Evolutionary conservation across 1,140 invertebrate genomes (phyloP).

Genomic region (Galendromus occidentalis): DNA sequence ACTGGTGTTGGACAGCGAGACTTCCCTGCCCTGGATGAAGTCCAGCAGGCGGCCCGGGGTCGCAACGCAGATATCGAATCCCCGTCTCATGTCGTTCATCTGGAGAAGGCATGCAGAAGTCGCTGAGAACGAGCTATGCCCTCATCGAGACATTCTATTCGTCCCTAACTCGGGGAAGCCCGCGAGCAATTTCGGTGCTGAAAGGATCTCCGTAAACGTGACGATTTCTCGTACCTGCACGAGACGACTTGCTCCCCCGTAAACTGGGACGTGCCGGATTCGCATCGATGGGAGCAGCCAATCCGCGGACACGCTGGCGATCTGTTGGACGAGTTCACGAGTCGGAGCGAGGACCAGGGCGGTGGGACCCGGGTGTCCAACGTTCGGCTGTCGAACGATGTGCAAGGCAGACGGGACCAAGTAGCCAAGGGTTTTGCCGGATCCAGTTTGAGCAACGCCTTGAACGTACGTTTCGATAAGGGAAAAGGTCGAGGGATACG

Average conservation of each 20-base stretch:
- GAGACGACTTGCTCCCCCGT: slow-evolving; percentile 84
- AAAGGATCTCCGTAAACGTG: too few relatives aligned
- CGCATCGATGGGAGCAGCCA: slow-evolving; percentile 25
- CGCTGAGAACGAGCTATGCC: too few relatives aligned
- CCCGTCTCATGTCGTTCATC: slow-evolving; percentile 36
- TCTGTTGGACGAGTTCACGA: slow-evolving; percentile 67
- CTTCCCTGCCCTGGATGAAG: slow-evolving; percentile 71
- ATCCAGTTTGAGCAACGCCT: slow-evolving; percentile 55
- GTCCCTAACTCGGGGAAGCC: too few relatives aligned
- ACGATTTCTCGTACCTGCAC: slow-evolving; percentile 68
- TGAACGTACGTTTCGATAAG: too few relatives aligned
- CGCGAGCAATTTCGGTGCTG: too few relatives aligned
- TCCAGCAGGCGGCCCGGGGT: slow-evolving; percentile 90
- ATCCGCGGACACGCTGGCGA: slow-evolving; percentile 28
- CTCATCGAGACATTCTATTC: too few relatives aligned
- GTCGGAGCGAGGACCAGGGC: slow-evolving; percentile 70
- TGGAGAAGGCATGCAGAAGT: too few relatives aligned
- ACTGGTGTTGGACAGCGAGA: slow-evolving; percentile 66
- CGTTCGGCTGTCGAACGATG: slow-evolving; percentile 49
- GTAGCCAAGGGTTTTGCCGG: slow-evolving; percentile 77
- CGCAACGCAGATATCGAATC: slow-evolving; percentile 36
- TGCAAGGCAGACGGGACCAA: slow-evolving; percentile 71
- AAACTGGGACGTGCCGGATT: slow-evolving; percentile 73
- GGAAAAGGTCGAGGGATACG: too few relatives aligned
- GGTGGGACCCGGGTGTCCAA: slow-evolving; percentile 51